phyloP scores from a whole-genome alignment of 2,797 vertebrate genomes.

The Fistularia tabacaria region DNA sequence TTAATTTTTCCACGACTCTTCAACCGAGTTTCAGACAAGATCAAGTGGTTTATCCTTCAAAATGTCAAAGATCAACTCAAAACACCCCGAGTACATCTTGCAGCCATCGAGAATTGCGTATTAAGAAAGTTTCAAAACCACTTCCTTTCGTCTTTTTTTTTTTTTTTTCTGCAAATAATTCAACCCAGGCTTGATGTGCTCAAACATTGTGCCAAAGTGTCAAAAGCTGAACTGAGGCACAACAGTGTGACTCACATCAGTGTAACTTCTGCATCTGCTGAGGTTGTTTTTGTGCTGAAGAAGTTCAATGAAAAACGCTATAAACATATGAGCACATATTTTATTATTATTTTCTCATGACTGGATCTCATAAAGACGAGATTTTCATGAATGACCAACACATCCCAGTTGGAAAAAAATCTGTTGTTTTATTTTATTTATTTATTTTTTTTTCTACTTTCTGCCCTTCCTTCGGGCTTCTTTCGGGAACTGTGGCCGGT shows the following conservation, averaged over 20 bases:
- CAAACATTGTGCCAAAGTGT: conserved; percentile 14
- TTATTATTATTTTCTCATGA: conserved; percentile 1
- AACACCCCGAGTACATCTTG: conserved; percentile 33
- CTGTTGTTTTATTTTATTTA: background rate
- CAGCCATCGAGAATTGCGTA: conserved; percentile 28
- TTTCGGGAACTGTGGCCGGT: conserved; percentile 38
- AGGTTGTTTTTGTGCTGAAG: conserved; percentile 26
- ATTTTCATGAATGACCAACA: conserved; percentile 38
- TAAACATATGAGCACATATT: conserved; percentile 1
- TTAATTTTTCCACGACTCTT: too few species aligned
- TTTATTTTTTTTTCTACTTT: background rate
- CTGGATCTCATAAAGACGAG: conserved; percentile 15
- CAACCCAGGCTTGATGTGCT: conserved; percentile 18
- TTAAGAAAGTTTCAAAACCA: conserved; percentile 43
- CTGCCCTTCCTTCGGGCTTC: conserved; percentile 2
- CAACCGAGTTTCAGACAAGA: too few species aligned
- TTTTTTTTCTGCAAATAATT: conserved; percentile 22
- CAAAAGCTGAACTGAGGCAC: conserved; percentile 31
- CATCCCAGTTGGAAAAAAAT: conserved; percentile 17
- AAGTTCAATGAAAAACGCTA: conserved; percentile 1
- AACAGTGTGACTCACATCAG: background rate
- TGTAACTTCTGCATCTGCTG: conserved; percentile 25
- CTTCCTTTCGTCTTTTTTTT: conserved; percentile 19
- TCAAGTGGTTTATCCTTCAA: conserved; percentile 8
- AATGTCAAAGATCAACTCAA: conserved; percentile 35